Conservation (phyloP, 2,888 invertebrate species). For the Epinotia bilunana region DNA sequence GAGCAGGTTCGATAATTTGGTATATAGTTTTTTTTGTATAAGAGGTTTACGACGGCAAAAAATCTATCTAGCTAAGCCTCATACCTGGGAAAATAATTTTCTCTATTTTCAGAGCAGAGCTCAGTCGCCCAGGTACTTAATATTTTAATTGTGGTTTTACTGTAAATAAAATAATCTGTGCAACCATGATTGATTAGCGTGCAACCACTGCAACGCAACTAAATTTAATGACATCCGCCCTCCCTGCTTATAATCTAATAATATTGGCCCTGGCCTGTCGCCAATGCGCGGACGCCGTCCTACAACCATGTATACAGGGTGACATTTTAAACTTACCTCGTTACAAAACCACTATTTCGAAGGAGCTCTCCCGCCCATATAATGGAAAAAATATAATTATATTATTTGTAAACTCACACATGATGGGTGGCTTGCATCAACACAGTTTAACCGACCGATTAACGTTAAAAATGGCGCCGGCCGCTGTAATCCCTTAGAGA, state of each 20-base stretch:
- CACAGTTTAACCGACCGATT: no score
- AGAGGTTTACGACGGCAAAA: no score
- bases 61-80: no score
- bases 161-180: slow-evolving; percentile 18
- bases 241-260: slow-evolving; percentile 59
- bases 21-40: no score
- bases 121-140: no score
- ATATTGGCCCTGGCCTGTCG: slow-evolving; percentile 56
- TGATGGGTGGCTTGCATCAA: no score
- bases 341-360: background rate
- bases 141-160: background rate
- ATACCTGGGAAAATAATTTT: no score
- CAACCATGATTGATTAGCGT: slow-evolving; percentile 29
- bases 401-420: no score
- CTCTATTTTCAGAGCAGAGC: no score
- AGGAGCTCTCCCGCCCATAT: background rate
- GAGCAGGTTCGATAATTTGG: no score
- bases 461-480: no score
- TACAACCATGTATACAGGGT: background rate
- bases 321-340: background rate
- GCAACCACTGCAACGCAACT: slow-evolving; percentile 50
- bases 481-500: background rate
- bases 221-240: slow-evolving; percentile 66
- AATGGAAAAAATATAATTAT: no score
- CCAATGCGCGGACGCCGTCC: slow-evolving; percentile 44